Base-by-base conservation (phyloP, 2,888 invertebrate genomes). In the Tortrix viridana region DNA sequence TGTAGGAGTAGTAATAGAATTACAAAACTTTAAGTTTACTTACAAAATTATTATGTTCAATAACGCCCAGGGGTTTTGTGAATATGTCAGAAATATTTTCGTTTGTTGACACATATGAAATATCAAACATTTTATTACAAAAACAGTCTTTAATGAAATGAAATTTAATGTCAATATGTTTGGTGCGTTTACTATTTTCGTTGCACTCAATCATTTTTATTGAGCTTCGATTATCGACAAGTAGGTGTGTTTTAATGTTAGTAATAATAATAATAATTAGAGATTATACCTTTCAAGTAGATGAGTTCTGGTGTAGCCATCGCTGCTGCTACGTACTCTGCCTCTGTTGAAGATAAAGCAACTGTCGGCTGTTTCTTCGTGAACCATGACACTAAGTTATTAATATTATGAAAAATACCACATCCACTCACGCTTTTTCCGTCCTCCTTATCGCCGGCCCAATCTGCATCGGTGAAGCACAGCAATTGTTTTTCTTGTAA, bases 341-440 rank as follows among this genome's bases (percentile, higher is more conserved):
- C 46, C 20, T 46, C 46, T 46, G 46, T 19, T n/a, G 46, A 14
- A 4, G 46, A 20, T 5, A 46, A 14, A 12, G 46, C 46, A 9
- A 46, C 20, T 5, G 46, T 46, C 20, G 19, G 46, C 46, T 20
- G 46, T 12, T 46, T 46, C 22, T 46, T 46, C 19, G 46, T 46
- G 46, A 46, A 46, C 46, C 41, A 38, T 7, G 32, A 54, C 46
- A 50, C 16, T 65, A 46, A 46, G n/a, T 46, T 46, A 20, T 9
- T n/a, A n/a, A n/a, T 46, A 22, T 46, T 46, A 20, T 22, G 20
- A 12, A 46, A 46, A 46, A 46, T 46, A 14, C 12, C 46, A 20
- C 46, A 46, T 12, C 46, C 46, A 46, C 20, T 46, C 14, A 46
- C 46, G 46, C 46, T 46, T 46, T 20, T 46, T 20, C 46, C 1